Evolutionary conservation across 2,113 vertebrate species (phyloP).

Genomic region (Paradisaea rubra): DNA sequence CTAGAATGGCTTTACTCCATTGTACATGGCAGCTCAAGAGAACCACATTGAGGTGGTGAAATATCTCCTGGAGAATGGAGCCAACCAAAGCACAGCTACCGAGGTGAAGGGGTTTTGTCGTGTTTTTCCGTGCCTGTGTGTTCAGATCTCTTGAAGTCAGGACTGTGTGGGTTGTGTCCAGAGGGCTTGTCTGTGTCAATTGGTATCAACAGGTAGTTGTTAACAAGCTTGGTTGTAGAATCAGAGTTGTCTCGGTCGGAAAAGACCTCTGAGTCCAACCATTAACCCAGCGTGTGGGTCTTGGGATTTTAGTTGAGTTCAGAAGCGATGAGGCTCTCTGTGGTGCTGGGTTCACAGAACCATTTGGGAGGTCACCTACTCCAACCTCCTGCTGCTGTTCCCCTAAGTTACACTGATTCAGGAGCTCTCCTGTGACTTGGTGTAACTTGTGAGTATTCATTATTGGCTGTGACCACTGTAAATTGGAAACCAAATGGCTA

Average conservation of each 20-base stretch:
- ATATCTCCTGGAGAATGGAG: constrained; percentile 93
- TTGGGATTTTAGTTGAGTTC: background rate
- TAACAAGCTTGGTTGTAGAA: background rate
- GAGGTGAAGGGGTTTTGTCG: constrained; percentile 74
- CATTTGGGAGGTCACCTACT: background rate
- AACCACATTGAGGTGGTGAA: constrained; percentile 96
- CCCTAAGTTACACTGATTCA: background rate
- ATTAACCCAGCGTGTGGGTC: background rate
- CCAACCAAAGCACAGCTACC: constrained; percentile 97
- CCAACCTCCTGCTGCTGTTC: background rate
- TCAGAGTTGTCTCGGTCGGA: background rate
- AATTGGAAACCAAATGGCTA: background rate
- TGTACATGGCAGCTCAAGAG: constrained; percentile 98
- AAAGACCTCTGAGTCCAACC: background rate
- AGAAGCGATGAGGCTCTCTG: background rate
- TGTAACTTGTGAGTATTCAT: background rate
- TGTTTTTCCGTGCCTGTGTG: background rate
- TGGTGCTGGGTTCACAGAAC: background rate
- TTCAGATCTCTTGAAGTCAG: background rate
- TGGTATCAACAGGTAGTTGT: background rate
- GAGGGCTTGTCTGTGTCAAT: background rate
- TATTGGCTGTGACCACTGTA: background rate
- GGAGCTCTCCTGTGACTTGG: background rate
- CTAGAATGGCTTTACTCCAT: constrained; percentile 97
- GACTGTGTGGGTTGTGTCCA: background rate